Evolutionary conservation across 30 jellyfish, hydroid and myxozoan genomes (phyloP).

Genomic region (Aurelia sp.): DNA sequence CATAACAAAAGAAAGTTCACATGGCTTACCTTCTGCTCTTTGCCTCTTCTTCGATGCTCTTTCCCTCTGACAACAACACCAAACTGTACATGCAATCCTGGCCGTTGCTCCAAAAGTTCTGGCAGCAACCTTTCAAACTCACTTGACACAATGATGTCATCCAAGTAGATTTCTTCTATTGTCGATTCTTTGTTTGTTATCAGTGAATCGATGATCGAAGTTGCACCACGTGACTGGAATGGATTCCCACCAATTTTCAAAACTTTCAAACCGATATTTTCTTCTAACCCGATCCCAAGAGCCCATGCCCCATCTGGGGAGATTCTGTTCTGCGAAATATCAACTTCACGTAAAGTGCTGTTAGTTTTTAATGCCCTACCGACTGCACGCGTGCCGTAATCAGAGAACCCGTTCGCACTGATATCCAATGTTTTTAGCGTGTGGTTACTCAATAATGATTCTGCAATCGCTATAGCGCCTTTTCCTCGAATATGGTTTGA

Average conservation of each 20-base stretch:
- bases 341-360: constrained; percentile 43
- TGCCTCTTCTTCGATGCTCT: constrained; percentile 63
- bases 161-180: constrained; percentile 55
- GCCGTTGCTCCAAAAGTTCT: constrained; percentile 35
- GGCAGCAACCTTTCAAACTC: constrained; percentile 42
- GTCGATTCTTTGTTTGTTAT: constrained; percentile 32
- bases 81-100: constrained; percentile 50
- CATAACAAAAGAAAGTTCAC: not conserved
- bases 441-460: constrained; percentile 15
- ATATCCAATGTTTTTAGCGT: constrained; percentile 46
- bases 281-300: constrained; percentile 68
- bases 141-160: constrained; percentile 49
- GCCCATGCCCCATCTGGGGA: constrained; percentile 57
- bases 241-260: constrained; percentile 72
- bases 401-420: constrained; percentile 67
- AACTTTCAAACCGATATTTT: constrained; percentile 38
- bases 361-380: constrained; percentile 57
- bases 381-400: constrained; percentile 60
- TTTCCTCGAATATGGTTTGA: constrained; percentile 46
- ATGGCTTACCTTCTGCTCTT: constrained; percentile 55
- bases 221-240: constrained; percentile 71
- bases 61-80: constrained; percentile 54
- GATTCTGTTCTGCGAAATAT: constrained; percentile 56
- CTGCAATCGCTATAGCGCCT: constrained; percentile 45
- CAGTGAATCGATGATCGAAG: constrained; percentile 49